phyloP scores from a whole-genome alignment of 2,888 invertebrate genomes.

The Mylabris sibirica region DNA sequence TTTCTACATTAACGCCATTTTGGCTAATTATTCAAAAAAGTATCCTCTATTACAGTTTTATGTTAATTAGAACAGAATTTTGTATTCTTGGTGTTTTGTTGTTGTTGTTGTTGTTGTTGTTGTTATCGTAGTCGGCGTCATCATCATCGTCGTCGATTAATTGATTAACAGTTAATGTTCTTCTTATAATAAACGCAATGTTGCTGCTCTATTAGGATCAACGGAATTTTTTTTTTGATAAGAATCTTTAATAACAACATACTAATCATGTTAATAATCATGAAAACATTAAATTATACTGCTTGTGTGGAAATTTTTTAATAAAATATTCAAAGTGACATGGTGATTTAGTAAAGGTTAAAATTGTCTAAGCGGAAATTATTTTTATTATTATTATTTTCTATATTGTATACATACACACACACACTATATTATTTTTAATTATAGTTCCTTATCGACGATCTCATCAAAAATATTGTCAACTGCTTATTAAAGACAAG shows the following conservation, averaged over 20 bases:
- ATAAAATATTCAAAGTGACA: slow-evolving; percentile 29
- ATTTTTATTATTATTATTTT: slow-evolving; percentile 9
- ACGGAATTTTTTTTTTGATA: slow-evolving; percentile 11
- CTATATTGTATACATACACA: background rate
- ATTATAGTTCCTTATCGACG: background rate
- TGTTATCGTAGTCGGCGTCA: too few species aligned
- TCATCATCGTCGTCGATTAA: background rate
- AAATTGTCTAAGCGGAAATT: slow-evolving; percentile 22
- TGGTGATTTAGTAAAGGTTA: slow-evolving; percentile 10
- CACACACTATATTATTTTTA: background rate
- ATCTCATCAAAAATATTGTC: background rate
- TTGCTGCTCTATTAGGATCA: background rate
- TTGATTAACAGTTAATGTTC: background rate
- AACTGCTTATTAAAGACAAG: background rate
- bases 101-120: too few species aligned
- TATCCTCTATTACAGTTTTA: background rate
- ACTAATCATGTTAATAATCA: slow-evolving; percentile 33
- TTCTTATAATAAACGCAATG: background rate
- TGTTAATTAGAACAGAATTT: background rate
- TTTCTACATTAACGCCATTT: background rate
- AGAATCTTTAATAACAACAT: slow-evolving; percentile 28
- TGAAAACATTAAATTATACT: slow-evolving; percentile 13
- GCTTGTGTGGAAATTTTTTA: slow-evolving; percentile 20
- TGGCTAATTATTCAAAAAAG: background rate
- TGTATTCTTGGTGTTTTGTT: too few species aligned